Percentiles rank a stretch among this genome's conserved stretches.
phyloP scores from a whole-genome alignment of 2,113 vertebrate species.

The Eolophus roseicapilla region DNA sequence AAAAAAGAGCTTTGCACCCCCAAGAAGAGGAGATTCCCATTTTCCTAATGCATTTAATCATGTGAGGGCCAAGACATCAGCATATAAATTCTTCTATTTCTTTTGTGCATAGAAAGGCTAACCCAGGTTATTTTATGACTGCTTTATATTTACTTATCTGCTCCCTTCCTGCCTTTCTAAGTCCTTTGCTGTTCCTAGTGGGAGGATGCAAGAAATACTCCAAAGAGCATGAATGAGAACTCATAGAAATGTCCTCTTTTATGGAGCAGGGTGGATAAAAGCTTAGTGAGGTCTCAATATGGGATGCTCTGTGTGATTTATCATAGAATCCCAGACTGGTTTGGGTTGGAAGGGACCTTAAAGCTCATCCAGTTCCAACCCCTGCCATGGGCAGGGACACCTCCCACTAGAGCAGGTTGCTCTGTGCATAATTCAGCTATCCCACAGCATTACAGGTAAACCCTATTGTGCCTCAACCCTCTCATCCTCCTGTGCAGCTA shows the following conservation, averaged over 20 bases:
- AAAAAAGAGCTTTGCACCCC: constrained; percentile 54
- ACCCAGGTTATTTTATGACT: neutral
- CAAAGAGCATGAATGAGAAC: fast-evolving
- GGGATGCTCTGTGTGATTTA: neutral
- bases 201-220: constrained; percentile 24
- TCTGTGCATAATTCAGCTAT: neutral
- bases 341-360: neutral
- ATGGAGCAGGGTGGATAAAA: fast-evolving
- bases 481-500: neutral
- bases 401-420: neutral
- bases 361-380: neutral
- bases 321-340: neutral
- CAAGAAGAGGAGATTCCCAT: constrained; percentile 43
- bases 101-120: constrained; percentile 10
- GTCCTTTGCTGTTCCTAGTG: constrained; percentile 54
- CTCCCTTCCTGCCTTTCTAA: neutral
- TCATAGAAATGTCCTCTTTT: neutral
- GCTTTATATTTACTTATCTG: neutral
- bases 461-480: neutral
- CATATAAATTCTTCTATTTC: constrained; percentile 14
- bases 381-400: neutral
- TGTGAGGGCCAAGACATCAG: neutral
- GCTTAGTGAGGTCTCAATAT: neutral
- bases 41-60: constrained; percentile 43
- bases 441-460: neutral